Base-by-base conservation (phyloP, 2,797 vertebrate species). In the Sebastes taczanowskii region DNA sequence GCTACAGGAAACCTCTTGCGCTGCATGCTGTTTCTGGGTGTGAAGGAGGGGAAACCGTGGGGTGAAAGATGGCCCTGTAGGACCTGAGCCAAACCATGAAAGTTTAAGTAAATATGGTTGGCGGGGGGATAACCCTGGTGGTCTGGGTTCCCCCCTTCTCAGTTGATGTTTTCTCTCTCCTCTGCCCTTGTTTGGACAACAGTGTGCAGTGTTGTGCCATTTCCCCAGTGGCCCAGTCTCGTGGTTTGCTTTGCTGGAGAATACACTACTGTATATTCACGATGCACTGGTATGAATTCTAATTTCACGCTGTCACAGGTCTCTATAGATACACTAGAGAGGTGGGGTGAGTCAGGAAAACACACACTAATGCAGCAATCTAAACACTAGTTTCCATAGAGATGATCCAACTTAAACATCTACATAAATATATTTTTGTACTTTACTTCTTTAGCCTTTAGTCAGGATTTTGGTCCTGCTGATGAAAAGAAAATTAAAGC, bases 51-150 rank as follows among this genome's bases (percentile, higher is more conserved):
- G 58, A 88, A 90, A 89, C 80, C 79, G 46, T 63, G 74, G 87
- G 84, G 91, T 94, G 93, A 96, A 94, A 91, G 94, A 96, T 94
- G 92, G 92, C 86, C 94, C 88, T 80, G 74, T 78, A 95, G 93
- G 93, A 93, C 89, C 78, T 1, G 68, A 93, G 91, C 90, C 93
- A 94, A 94, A 91, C 92, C 91, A 88, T 95, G 94, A 95, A 95
- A 95, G 96, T 96, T 96, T 96, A 96, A 96, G 94, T 94, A 95
- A 96, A 96, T 95, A 96, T 23, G 56, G 83, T 80, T 67, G 72
- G 74, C 78, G 89, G 85, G 86, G 90, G 85, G 86, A 71, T 95
- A 87, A 74, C 91, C 92, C 88, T 92, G 96, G 95, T 96, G 95
- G 95, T 96, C 95, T 38, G 55, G 74, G 82, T 55, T 68, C 80